Percentiles rank a stretch among this genome's conserved stretches.
Evolutionary conservation across 1,140 invertebrate genomes (phyloP).

Genomic region (Heliothis subflexa): DNA sequence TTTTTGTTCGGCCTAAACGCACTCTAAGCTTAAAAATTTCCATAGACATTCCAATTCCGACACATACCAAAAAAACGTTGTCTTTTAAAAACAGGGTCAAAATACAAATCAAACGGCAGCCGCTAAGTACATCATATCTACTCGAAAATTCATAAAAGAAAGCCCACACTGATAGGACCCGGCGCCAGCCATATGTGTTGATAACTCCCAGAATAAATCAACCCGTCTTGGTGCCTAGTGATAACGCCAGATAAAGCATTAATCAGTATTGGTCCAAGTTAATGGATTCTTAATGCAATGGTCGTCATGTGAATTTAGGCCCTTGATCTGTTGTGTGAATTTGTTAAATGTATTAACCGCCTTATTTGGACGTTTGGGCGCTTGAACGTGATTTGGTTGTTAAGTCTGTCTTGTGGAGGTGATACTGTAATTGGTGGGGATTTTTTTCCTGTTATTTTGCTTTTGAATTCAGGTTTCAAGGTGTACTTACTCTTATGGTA

Average conservation of each 20-base stretch:
- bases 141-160: slow-evolving; percentile 57
- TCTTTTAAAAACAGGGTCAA: slow-evolving; percentile 15
- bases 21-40: neutral
- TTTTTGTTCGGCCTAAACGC: neutral
- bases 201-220: slow-evolving; percentile 45
- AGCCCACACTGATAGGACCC: slow-evolving; percentile 42
- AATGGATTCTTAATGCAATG: slow-evolving; percentile 72
- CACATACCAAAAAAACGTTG: neutral
- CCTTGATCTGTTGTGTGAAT: slow-evolving; percentile 39
- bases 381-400: neutral
- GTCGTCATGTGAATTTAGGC: slow-evolving; percentile 32
- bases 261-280: slow-evolving; percentile 61
- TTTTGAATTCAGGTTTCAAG: too few relatives aligned
- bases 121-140: slow-evolving; percentile 52
- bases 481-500: too few relatives aligned
- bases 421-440: neutral
- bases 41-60: neutral
- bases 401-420: neutral
- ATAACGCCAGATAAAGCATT: slow-evolving; percentile 61
- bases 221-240: slow-evolving; percentile 23
- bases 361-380: slow-evolving; percentile 4
- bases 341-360: slow-evolving; percentile 13
- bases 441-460: too few relatives aligned
- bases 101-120: slow-evolving; percentile 49
- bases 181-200: slow-evolving; percentile 41